These are phyloP conservation scores for Phyllotreta cruciferae DNA, from an alignment of 2,888 invertebrate species.

Conservation along the genomic window DNA sequence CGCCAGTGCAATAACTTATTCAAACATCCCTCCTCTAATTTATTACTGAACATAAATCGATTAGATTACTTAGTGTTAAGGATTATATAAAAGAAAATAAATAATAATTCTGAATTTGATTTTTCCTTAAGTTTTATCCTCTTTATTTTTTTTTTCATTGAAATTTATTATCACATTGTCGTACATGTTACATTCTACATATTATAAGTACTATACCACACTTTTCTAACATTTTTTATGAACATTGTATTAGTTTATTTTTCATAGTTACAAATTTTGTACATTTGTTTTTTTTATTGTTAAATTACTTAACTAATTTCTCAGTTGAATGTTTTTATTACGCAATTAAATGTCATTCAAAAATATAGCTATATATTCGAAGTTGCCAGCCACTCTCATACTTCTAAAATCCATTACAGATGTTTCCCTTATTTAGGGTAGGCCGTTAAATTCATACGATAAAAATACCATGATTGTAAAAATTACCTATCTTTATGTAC, in stretches of 20 bases:
- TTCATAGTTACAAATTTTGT: too few relatives aligned
- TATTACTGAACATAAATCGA: conserved; percentile 56
- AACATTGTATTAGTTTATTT: too few relatives aligned
- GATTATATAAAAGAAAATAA: conserved; percentile 55
- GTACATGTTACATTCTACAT: too few relatives aligned
- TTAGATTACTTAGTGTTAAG: conserved; percentile 56
- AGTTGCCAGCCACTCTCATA: conserved; percentile 12
- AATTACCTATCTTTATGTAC: conserved; percentile 16
- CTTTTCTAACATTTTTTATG: too few relatives aligned
- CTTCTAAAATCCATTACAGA: conserved; percentile 1
- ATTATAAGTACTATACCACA: too few relatives aligned
- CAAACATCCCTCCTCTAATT: conserved; percentile 57
- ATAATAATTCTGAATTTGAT: conserved; percentile 26
- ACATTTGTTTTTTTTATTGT: too few relatives aligned
- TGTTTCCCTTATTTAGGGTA: conserved; percentile 12
- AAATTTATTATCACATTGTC: neutral
- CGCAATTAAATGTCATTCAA: neutral
- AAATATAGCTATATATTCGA: too few relatives aligned
- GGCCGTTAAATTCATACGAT: conserved; percentile 18
- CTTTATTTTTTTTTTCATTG: neutral
- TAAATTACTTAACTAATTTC: too few relatives aligned
- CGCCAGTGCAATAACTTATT: conserved; percentile 60
- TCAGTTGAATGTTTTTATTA: too few relatives aligned
- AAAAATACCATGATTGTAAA: conserved; percentile 12
- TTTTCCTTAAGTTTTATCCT: conserved; percentile 23